Conservation (phyloP, 2,888 invertebrate species). For the Cheilosia vulpina region DNA sequence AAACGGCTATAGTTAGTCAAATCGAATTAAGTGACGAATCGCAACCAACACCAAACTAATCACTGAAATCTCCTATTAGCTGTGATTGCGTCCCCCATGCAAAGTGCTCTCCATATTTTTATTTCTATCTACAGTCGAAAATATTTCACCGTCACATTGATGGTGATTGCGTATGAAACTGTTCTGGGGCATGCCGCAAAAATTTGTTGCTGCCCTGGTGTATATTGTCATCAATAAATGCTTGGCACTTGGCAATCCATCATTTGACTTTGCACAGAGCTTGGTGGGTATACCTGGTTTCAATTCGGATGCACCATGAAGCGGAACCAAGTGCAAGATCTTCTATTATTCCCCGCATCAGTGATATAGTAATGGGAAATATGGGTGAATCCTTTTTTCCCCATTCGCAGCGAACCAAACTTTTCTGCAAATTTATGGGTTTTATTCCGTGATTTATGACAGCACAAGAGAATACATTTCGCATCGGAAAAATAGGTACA, state of each 20-base stretch:
- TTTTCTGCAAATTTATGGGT: constrained; percentile 69
- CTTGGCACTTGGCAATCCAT: constrained; percentile 55
- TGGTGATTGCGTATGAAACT: constrained; percentile 27
- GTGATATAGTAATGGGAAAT: constrained; percentile 69
- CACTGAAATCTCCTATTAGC: not conserved
- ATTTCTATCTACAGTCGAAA: not conserved
- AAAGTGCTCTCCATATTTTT: no score
- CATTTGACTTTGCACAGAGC: constrained; percentile 56
- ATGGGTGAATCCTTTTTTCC: constrained; percentile 68
- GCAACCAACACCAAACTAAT: not conserved
- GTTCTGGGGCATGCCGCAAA: constrained; percentile 11
- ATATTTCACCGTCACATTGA: constrained; percentile 23
- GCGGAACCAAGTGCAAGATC: constrained; percentile 37
- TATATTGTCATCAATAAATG: constrained; percentile 72
- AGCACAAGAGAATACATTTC: constrained; percentile 73
- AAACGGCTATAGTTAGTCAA: constrained; percentile 7
- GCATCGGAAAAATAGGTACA: constrained; percentile 67
- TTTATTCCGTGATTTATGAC: constrained; percentile 75
- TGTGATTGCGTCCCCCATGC: no score
- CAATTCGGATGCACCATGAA: constrained; percentile 53
- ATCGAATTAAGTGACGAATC: constrained; percentile 12
- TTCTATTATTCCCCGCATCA: constrained; percentile 68
- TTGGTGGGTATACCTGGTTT: constrained; percentile 11
- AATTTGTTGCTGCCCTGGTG: constrained; percentile 44
- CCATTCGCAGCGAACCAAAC: constrained; percentile 54